Conservation (phyloP, 2,888 invertebrate species). For the Tetanocera ferruginea region DNA sequence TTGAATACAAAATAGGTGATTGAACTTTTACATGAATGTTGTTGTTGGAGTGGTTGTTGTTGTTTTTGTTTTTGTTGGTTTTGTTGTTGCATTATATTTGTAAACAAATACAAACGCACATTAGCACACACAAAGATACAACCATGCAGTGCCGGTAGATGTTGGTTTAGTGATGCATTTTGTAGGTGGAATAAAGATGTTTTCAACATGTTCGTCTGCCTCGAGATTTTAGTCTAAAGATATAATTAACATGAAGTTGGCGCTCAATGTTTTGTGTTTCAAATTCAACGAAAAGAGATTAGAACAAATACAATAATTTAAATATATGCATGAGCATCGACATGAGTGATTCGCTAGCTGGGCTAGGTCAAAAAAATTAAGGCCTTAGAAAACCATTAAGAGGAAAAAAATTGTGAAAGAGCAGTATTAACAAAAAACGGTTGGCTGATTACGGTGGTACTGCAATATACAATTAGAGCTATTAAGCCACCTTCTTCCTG, state of each 20-base stretch:
- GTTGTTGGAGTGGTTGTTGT: slow-evolving; percentile 37
- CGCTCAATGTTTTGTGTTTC: not conserved
- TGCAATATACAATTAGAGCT: too few relatives aligned
- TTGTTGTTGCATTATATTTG: slow-evolving; percentile 44
- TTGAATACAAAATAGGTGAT: slow-evolving; percentile 27
- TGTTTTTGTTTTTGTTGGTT: slow-evolving; percentile 14
- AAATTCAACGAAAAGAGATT: not conserved
- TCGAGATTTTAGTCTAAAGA: not conserved
- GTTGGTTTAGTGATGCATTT: not conserved
- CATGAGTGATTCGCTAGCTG: too few relatives aligned
- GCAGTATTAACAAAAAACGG: too few relatives aligned
- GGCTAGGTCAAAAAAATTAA: too few relatives aligned
- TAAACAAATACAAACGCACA: slow-evolving; percentile 44
- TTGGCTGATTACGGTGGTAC: too few relatives aligned
- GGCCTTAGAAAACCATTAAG: too few relatives aligned
- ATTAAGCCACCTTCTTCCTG: not conserved
- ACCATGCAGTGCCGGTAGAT: not conserved
- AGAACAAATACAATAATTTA: too few relatives aligned
- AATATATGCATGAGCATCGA: too few relatives aligned
- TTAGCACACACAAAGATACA: not conserved
- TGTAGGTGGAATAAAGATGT: slow-evolving; percentile 30
- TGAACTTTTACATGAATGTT: slow-evolving; percentile 34
- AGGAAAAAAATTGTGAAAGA: too few relatives aligned
- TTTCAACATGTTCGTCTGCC: not conserved
- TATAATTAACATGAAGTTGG: not conserved